These are phyloP conservation scores for Girardinichthys multiradiatus DNA, from an alignment of 2,113 vertebrate species.

Conservation along the genomic window DNA sequence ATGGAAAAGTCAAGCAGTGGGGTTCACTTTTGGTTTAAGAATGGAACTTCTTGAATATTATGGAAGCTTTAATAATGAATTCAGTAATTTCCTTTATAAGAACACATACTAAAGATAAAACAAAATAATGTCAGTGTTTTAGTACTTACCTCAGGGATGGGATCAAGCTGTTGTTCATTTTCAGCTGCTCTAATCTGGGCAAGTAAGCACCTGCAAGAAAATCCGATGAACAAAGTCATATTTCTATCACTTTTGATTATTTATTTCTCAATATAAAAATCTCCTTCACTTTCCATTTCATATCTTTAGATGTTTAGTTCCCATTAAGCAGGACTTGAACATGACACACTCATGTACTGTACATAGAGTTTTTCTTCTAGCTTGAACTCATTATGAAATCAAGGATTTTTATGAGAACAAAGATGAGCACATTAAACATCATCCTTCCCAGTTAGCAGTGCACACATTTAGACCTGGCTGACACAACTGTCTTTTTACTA, in stretches of 20 bases:
- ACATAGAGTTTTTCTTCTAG: slow-evolving; percentile 8
- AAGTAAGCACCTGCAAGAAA: slow-evolving; percentile 85
- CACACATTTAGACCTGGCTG: slow-evolving; percentile 5
- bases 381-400: slow-evolving; percentile 44
- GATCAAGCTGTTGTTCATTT: slow-evolving; percentile 90
- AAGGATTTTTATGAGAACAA: slow-evolving; percentile 26
- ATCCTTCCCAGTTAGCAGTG: slow-evolving; percentile 14
- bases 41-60: not conserved
- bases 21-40: not conserved
- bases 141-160: slow-evolving; percentile 86
- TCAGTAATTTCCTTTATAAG: slow-evolving; percentile 1
- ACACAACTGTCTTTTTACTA: slow-evolving; percentile 14
- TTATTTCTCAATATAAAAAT: not conserved
- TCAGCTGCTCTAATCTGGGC: slow-evolving; percentile 89
- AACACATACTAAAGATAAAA: slow-evolving; percentile 19
- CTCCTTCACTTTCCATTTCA: slow-evolving; percentile 11
- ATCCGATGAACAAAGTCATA: slow-evolving; percentile 43
- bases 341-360: slow-evolving; percentile 42
- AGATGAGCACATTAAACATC: slow-evolving; percentile 24
- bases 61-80: slow-evolving; percentile 3
- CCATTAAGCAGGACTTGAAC: not conserved
- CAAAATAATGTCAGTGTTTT: not conserved
- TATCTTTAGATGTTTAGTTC: slow-evolving; percentile 7
- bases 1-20: not conserved
- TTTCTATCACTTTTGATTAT: slow-evolving; percentile 9